Base-by-base conservation (phyloP, 2,113 vertebrate genomes). In the Apaloderma vittatum region DNA sequence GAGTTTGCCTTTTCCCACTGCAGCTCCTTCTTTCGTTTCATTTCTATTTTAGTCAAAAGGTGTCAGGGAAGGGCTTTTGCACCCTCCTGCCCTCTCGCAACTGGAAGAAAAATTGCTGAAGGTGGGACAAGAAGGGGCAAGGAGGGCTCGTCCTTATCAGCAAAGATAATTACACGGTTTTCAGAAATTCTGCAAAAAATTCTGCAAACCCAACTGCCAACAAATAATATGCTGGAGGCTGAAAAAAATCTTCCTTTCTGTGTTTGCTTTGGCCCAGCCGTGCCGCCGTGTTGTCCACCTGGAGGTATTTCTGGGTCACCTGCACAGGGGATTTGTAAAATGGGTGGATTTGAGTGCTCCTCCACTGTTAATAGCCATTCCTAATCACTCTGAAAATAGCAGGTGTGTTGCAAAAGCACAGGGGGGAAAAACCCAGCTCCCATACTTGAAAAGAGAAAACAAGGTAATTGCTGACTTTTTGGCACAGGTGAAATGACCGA, bases 221-320 rank as follows among this genome's bases (percentile, higher is more conserved):
- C 40, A 21, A 20, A 11, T 4, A 10, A 12, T 6, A 3, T 8
- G 1, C 16, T 2, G 49, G 5, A 4, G 16, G 52, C 43, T 32
- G n/a, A 6, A 13, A 10, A 40, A 40, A 40, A 40, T 40, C 40
- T 40, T 40, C 40, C 40, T 12, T 40, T 40, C 40, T 40, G 3
- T 8, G 3, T 5, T 30, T 10, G 30, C 12, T 3, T 1, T 0
- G 36, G 57, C 43, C 2, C 1, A 61, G 29, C 2, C 8, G 9
- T 12, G 49, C 24, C 1, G 30, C 3, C 32, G 2, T 2, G 1
- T 11, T 24, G 12, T 8, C 37, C 27, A 7, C 14, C 40, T 40
- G 0, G 1, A 1, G 24, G 29, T 5, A 7, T 29, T 18, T 18
- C 43, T n/a, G 37, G 36, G 32, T 13, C 23, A 1, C 1, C 1